Evolutionary conservation across 2,113 vertebrate species (phyloP), one percentile per base, ranked within the genome.

Genomic region (Nettapus auritus): DNA sequence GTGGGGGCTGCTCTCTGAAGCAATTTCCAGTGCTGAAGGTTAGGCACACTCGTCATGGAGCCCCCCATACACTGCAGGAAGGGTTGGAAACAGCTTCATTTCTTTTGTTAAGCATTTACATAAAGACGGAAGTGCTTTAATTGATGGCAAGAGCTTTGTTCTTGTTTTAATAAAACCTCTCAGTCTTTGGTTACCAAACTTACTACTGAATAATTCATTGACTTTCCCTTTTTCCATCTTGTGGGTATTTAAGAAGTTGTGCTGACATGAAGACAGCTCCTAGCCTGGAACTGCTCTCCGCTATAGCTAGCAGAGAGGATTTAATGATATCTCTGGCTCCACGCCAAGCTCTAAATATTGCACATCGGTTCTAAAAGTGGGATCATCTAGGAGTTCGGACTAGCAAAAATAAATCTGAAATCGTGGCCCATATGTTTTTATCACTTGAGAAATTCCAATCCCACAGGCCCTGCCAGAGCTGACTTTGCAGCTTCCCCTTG

Each of bases 71-170:
- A 50, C 80, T 74, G 75, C 83, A 40, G 88, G 77, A 84, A 96
- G 69, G 55, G 68, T 70, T 88, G 64, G 82, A 87, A 94, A 94
- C 34, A 94, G 77, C 94, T 90, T 90, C 17, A 48, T 97, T 74
- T 95, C 69, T 96, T 96, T 80, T 59, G 23, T 89, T 93, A 93
- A 94, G 91, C 82, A 83, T 90, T 96, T 88, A 53, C 28, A 77
- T 95, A 92, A 96, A 93, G 95, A 69, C 4, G 2, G 94, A 94
- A 92, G 52, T 91, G 52, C 20, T 94, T 93, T 96, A 93, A 95
- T 91, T 90, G 97, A 93, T 95, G 92, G 81, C 22, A 74, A 91
- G 77, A 81, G 82, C 57, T 94, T 95, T 62, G 29, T 76, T 95
- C 82, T 84, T 36, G 23, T 84, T 88, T 93, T 92, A 96, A 88